Conservation (phyloP, 2,888 invertebrate genomes). For the Xestia rhomboidea region DNA sequence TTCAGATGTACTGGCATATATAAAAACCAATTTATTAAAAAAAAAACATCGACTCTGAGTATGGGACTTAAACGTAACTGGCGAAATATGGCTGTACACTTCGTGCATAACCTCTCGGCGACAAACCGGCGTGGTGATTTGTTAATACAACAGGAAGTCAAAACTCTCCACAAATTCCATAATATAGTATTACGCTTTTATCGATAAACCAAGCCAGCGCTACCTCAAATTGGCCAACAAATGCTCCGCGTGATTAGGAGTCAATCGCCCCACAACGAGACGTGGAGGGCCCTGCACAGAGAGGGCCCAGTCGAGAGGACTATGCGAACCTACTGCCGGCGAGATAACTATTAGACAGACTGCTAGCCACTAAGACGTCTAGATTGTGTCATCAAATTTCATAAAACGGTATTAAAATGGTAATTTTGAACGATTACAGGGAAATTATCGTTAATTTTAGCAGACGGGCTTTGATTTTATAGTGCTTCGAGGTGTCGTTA, state of each 20-base stretch:
- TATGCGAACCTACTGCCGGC: background rate
- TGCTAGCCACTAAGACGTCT: background rate
- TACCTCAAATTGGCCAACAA: slow-evolving; percentile 17
- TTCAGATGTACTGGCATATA: background rate
- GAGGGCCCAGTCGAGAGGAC: slow-evolving; percentile 25
- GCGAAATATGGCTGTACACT: background rate
- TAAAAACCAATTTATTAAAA: background rate
- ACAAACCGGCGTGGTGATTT: background rate
- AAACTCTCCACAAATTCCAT: background rate
- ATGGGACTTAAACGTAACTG: background rate
- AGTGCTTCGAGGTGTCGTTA: background rate
- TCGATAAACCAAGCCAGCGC: background rate
- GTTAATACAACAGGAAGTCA: background rate
- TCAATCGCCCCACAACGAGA: slow-evolving; percentile 25
- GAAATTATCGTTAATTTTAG: slow-evolving; percentile 7
- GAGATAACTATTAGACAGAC: slow-evolving; percentile 17
- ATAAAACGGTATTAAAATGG: slow-evolving; percentile 24
- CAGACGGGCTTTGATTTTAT: slow-evolving; percentile 13
- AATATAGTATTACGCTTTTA: background rate
- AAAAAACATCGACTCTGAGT: background rate
- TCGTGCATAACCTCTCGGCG: background rate
- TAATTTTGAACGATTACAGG: slow-evolving; percentile 24
- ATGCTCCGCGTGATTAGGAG: slow-evolving; percentile 39
- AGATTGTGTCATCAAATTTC: slow-evolving; percentile 24
- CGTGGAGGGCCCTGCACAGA: slow-evolving; percentile 30